Evolutionary conservation across 2,113 vertebrate genomes (phyloP), one percentile per base, ranked within the genome.

Genomic region (Callopanchax toddi): DNA sequence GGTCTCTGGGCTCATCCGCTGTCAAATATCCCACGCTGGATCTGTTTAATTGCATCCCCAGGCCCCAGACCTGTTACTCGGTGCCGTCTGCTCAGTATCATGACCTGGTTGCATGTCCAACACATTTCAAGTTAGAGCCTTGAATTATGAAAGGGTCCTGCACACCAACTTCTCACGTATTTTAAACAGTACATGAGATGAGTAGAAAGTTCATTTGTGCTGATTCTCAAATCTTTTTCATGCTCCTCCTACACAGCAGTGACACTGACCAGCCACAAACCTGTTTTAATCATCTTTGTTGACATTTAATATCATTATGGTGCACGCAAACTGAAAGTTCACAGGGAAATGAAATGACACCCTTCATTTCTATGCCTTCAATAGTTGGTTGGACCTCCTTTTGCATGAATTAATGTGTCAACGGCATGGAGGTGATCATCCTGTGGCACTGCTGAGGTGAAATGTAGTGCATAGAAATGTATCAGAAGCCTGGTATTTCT

Each of bases 21-120:
- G 13, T 50, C 25, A 29, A 68, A 78, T 18, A 64, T 55, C 76
- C 77, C 58, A 55, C 61, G 53, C 52, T 46, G 53, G 56, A 74
- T 71, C 57, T 26, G 11, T 74, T 67, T 22, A 69, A 84, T 58
- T 39, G 51, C 61, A 56, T 78, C 70, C 64, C 64, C 62, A 62
- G 71, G 10, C 64, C 22, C 50, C 64, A n/a, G n/a, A n/a, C n/a
- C n/a, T n/a, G n/a, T n/a, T 40, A 52, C 15, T 44, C n/a, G 25
- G 0, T 44, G 40, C 43, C 1, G 11, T 39, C 52, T 21, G 13
- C 18, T 21, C 49, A 11, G 18, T 42, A 46, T 68, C 64, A 62
- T 45, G 17, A 22, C 20, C 55, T 59, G 51, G 21, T 71, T 23
- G 22, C 50, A 25, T 20, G 20, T 71, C 56, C 43, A 63, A 37